Base-by-base conservation (phyloP, 1,140 invertebrate species). In the Babylonia areolata region DNA sequence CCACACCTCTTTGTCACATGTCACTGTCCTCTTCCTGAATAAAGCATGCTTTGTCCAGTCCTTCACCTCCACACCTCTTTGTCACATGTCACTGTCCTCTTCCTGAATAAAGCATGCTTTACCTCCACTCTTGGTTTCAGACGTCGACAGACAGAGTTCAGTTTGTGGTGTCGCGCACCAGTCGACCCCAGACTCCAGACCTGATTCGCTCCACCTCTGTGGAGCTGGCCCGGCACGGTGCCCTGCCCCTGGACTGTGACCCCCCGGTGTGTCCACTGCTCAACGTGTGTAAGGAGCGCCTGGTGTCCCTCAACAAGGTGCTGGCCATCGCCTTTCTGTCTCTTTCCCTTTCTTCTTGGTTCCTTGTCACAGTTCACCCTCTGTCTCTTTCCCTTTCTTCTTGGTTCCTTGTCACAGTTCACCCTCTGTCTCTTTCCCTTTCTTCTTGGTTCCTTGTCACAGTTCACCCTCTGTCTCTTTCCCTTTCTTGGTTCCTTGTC, bases 251-350 rank as follows among this genome's bases (percentile, higher is more conserved):
- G 64, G 86, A 89, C 86, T 85, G 73, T 20, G 90, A 87, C 40
- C 86, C 86, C n/a, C 80, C 85, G 11, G 58, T 85, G 3, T 89
- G 85, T 58, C 87, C 89, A 33, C 86, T 90, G 84, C 88, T 87
- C 77, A 86, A 64, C 23, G 85, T 90, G 33, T 92, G 90, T 87
- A 87, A 93, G 35, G 94, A 95, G 87, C 93, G 94, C 85, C 93
- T 91, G 75, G 92, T 95, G 28, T 94, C 92, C 20, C 92, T 95
- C 71, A 90, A 89, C 40, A 95, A 95, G 93, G 94, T 95, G 87
- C n/a, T n/a, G n/a, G n/a, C n/a, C n/a, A n/a, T n/a, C n/a, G n/a
- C n/a, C n/a, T n/a, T n/a, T n/a, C n/a, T n/a, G n/a, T n/a, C n/a
- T n/a, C n/a, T n/a, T n/a, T n/a, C n/a, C n/a, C n/a, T n/a, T n/a